Base-by-base conservation (phyloP, 2,113 vertebrate genomes). In the Hippocampus barbouri region DNA sequence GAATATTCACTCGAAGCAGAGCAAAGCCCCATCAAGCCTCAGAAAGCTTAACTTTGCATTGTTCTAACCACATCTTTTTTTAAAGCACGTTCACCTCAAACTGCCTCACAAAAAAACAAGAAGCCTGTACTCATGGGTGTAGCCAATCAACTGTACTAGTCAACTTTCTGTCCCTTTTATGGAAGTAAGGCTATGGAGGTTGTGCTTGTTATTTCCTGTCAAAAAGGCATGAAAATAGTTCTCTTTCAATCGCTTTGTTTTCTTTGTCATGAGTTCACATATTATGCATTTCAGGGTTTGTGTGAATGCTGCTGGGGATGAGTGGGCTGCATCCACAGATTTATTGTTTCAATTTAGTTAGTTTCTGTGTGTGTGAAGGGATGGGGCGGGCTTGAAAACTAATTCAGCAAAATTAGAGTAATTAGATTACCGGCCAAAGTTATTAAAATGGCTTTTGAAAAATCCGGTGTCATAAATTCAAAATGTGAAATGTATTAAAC, bases 121-220 rank as follows among this genome's bases (percentile, higher is more conserved):
- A 64, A 40, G 9, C 23, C 21, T 71, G 57, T 67, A 30, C 20
- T 30, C 8, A 8, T 20, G 20, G 47, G 60, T 63, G 38, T 73
- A 21, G 57, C 21, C 61, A 23, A 30, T 76, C 68, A 70, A 74
- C 53, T 27, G 21, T 23, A 71, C 30, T 12, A 34, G 70, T 75
- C 76, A 79, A 57, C 73, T 76, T 85, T 86, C 68, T 92, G 81
- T 61, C 92, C 90, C 88, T 93, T 38, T 89, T 93, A 92, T 87
- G 92, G 92, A 90, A 90, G 77, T 62, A 70, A 72, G 45, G 2
- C 16, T 61, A 34, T 61, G 23, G 23, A 59, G 56, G 2, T 18
- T 63, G 34, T 65, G n/a, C 21, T 45, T 66, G 43, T 89, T 84
- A 87, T 80, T 25, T 75, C 67, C 82, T 85, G 81, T 77, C 57